phyloP scores from a whole-genome alignment of 2,113 vertebrate genomes.

The Apodemus speciosus region DNA sequence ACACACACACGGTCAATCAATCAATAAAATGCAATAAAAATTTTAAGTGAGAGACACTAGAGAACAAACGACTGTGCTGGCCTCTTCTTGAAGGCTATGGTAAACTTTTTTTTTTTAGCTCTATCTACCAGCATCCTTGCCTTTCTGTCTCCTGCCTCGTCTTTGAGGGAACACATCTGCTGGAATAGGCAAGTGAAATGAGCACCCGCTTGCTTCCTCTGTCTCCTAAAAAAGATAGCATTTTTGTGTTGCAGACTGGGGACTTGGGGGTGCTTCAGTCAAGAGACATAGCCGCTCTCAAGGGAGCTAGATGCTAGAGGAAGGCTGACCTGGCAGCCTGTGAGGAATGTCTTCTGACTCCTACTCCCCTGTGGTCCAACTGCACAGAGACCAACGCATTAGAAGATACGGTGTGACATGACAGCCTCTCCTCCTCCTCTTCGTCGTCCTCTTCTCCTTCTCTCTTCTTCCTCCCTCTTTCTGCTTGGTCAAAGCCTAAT shows the following conservation, averaged over 20 bases:
- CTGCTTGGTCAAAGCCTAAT: neutral
- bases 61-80: neutral
- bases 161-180: neutral
- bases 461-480: neutral
- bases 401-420: neutral
- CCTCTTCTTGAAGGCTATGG: neutral
- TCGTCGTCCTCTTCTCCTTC: too few relatives aligned
- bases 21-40: neutral
- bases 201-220: neutral
- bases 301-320: neutral
- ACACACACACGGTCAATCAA: neutral
- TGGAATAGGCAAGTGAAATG: neutral
- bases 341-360: neutral
- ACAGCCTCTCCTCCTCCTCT: too few relatives aligned
- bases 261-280: neutral
- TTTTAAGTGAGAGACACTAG: neutral
- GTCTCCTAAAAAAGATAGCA: neutral
- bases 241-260: neutral
- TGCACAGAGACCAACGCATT: neutral
- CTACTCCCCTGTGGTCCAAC: neutral
- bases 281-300: too few relatives aligned
- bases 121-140: neutral
- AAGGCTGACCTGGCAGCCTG: neutral
- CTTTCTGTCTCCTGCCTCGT: neutral
- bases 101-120: neutral